phyloP scores from a whole-genome alignment of 2,888 invertebrate species.

The Empis livida region DNA sequence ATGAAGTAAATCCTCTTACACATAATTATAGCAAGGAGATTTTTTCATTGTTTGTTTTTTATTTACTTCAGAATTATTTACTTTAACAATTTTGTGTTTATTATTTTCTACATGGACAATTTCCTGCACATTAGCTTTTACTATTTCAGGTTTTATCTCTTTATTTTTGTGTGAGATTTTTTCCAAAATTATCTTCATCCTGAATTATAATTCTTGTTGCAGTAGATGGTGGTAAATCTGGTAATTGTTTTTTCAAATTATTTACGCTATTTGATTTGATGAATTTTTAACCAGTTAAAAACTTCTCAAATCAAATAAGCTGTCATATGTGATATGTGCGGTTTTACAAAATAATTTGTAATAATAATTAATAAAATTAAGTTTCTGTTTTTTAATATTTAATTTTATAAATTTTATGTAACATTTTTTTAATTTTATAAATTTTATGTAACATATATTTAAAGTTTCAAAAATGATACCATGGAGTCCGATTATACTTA shows the following conservation, averaged over 20 bases:
- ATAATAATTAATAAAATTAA: too few species aligned
- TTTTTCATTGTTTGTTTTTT: neutral
- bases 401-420: too few species aligned
- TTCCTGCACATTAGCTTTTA: neutral
- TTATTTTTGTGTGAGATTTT: neutral
- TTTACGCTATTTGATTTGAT: conserved; percentile 30
- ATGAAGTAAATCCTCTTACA: conserved; percentile 17
- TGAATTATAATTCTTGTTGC: conserved; percentile 28
- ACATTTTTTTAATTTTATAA: too few species aligned
- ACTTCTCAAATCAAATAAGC: too few species aligned
- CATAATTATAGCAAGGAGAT: neutral
- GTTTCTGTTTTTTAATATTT: too few species aligned
- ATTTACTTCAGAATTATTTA: neutral
- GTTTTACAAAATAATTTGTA: too few species aligned
- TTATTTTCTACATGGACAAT: neutral
- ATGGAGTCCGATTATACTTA: too few species aligned
- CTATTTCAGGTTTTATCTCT: neutral
- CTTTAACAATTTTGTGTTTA: neutral
- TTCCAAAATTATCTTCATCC: conserved; percentile 14
- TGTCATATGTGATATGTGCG: too few species aligned
- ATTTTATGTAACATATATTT: too few species aligned
- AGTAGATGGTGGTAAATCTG: conserved; percentile 25
- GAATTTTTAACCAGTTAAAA: too few species aligned
- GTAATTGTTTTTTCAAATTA: conserved; percentile 20
- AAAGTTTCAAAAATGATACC: too few species aligned